Conservation (phyloP, 2,113 vertebrate species). For the Corythaeola cristata region DNA sequence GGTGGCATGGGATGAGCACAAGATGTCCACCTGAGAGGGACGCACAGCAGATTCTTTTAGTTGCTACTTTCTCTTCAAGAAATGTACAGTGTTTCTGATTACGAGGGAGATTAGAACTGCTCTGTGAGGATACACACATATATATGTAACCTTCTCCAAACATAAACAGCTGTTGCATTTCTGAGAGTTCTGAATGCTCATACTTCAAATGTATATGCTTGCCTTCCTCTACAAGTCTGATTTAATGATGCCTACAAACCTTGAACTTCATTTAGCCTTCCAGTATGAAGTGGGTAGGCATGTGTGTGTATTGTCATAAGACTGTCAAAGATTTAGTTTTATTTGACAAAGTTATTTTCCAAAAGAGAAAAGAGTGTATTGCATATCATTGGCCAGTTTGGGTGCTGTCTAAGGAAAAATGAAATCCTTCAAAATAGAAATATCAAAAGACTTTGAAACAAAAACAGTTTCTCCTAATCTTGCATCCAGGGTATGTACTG, state of each 20-base stretch:
- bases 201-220: not conserved
- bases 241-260: not conserved
- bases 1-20: not conserved
- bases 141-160: not conserved
- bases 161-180: not conserved
- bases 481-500: not conserved
- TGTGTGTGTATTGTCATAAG: not conserved
- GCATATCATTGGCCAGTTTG: not conserved
- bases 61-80: not conserved
- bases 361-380: not conserved
- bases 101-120: not conserved
- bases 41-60: not conserved
- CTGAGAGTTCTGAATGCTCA: not conserved
- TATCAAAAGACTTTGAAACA: constrained; percentile 28
- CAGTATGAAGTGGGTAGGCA: not conserved
- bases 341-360: not conserved
- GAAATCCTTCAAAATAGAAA: constrained; percentile 5
- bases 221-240: not conserved
- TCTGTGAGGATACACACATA: not conserved
- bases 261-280: not conserved
- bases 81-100: not conserved
- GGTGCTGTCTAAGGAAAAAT: not conserved
- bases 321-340: not conserved
- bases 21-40: not conserved
- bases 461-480: not conserved